A percentile compares a stretch with the other conserved stretches of the same genome.
These are phyloP conservation scores for Myotis brandtii DNA, from an alignment of 2,113 vertebrate species.

Conservation along the genomic window DNA sequence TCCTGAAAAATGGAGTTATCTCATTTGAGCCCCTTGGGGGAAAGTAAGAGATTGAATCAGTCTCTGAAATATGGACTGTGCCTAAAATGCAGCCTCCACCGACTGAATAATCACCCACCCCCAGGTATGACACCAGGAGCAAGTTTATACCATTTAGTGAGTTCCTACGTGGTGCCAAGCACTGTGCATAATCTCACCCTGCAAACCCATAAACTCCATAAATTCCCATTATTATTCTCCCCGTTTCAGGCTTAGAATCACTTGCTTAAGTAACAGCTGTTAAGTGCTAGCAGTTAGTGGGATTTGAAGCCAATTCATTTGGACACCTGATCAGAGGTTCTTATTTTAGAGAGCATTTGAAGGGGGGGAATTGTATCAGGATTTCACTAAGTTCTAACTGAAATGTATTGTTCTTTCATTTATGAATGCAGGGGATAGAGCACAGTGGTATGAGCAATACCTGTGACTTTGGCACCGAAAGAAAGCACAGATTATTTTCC, in stretches of 20 bases:
- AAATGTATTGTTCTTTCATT: background rate
- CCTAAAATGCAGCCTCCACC: background rate
- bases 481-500: conserved; percentile 10
- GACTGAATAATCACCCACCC: background rate
- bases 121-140: background rate
- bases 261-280: background rate
- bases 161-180: background rate
- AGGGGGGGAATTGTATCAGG: background rate
- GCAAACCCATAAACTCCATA: background rate
- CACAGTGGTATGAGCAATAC: background rate
- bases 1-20: background rate
- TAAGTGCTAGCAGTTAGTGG: background rate
- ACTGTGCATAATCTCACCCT: background rate
- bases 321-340: background rate
- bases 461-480: background rate
- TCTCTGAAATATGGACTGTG: background rate
- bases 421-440: background rate
- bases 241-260: background rate
- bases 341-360: background rate
- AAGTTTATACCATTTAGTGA: background rate
- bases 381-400: background rate
- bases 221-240: background rate
- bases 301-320: background rate
- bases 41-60: background rate
- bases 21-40: background rate